Evolutionary conservation across 1,140 invertebrate genomes (phyloP).

Genomic region (Platyscapa corneri): DNA sequence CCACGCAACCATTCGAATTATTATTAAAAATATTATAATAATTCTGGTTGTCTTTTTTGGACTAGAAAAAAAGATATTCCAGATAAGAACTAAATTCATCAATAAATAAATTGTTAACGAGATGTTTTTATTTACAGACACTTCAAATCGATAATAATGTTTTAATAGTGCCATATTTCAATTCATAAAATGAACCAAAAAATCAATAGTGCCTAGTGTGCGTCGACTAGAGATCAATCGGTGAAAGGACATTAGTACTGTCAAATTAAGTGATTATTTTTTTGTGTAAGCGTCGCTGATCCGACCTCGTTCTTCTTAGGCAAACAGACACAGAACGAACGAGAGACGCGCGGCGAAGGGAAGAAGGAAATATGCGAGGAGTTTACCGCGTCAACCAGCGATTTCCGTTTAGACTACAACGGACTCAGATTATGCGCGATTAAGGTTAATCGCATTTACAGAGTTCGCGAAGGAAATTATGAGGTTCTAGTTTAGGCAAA

Average conservation of each 20-base stretch:
- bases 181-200: background rate
- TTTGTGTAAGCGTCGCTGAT: background rate
- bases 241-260: background rate
- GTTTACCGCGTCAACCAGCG: background rate
- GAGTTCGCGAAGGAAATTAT: conserved; percentile 7
- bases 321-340: background rate
- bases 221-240: background rate
- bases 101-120: no score
- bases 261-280: background rate
- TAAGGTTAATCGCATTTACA: conserved; percentile 39
- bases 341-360: background rate
- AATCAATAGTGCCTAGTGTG: background rate
- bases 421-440: background rate
- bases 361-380: background rate
- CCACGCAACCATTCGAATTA: no score
- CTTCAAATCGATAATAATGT: no score
- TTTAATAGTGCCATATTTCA: background rate
- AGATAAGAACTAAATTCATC: no score
- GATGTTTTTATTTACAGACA: no score
- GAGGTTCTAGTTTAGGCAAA: background rate
- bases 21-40: background rate
- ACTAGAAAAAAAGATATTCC: background rate
- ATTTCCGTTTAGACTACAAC: conserved; percentile 34
- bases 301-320: conserved; percentile 29
- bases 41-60: background rate